Percentiles rank a stretch among this genome's conserved stretches.
Conservation (phyloP, 2,888 invertebrate genomes). For the Hoplodrina blanda region DNA sequence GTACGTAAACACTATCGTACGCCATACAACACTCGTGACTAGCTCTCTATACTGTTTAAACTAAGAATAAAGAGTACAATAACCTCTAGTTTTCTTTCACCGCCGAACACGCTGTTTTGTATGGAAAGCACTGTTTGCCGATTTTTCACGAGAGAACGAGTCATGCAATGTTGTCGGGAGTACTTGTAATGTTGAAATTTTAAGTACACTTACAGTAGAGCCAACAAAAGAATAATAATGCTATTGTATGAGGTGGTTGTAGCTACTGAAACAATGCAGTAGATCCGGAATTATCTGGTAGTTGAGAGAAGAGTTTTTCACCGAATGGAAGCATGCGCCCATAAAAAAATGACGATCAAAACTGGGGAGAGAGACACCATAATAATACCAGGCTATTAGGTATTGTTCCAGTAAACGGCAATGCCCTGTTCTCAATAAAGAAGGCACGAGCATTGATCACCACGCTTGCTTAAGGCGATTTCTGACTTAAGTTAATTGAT, state of each 20-base stretch:
- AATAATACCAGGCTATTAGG: too few species aligned
- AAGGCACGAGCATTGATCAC: too few species aligned
- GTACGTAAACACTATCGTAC: conserved; percentile 53
- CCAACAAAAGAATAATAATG: conserved; percentile 9
- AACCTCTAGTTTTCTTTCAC: conserved; percentile 34
- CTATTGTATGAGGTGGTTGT: background rate
- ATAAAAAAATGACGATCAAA: background rate
- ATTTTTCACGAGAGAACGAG: conserved; percentile 46
- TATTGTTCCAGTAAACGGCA: too few species aligned
- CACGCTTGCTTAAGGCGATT: too few species aligned
- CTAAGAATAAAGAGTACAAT: conserved; percentile 49
- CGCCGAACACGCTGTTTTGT: conserved; percentile 40
- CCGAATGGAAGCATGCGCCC: background rate
- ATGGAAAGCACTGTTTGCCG: conserved; percentile 45
- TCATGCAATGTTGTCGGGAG: conserved; percentile 29
- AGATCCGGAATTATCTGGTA: background rate
- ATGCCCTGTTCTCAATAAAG: too few species aligned
- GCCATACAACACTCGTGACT: conserved; percentile 47
- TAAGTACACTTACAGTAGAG: conserved; percentile 1
- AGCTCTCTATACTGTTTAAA: conserved; percentile 41
- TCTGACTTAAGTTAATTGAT: too few species aligned
- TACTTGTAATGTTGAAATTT: conserved; percentile 16
- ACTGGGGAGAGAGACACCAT: background rate
- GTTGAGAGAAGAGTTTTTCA: background rate
- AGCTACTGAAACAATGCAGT: background rate